Percentiles rank a stretch among this genome's conserved stretches.
Conservation (phyloP, 2,888 invertebrate species). For the Dasypolia templi region DNA sequence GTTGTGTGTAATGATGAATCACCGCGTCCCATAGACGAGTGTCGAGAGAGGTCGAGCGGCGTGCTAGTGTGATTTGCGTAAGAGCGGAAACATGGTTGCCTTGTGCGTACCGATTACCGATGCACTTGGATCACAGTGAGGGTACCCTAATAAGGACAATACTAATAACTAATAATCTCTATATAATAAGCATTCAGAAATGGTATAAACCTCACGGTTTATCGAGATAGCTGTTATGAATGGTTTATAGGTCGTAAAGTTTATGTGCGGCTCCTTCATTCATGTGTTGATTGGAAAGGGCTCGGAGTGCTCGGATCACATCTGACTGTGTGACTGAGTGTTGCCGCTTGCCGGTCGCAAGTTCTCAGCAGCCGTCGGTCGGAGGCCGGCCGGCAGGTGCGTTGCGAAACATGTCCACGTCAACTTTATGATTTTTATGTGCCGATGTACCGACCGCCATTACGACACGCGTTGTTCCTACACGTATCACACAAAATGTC, state of each 20-base stretch:
- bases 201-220: slow-evolving; percentile 50
- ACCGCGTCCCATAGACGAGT: slow-evolving; percentile 66
- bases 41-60: slow-evolving; percentile 65
- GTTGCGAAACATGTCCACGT: slow-evolving; percentile 81
- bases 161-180: slow-evolving; percentile 50
- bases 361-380: slow-evolving; percentile 59
- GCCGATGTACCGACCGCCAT: slow-evolving; percentile 80
- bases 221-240: slow-evolving; percentile 64
- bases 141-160: slow-evolving; percentile 44
- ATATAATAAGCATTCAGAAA: slow-evolving; percentile 48
- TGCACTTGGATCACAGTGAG: slow-evolving; percentile 66
- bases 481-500: slow-evolving; percentile 78
- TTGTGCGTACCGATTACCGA: slow-evolving; percentile 70
- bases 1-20: slow-evolving; percentile 69
- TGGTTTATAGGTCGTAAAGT: slow-evolving; percentile 69
- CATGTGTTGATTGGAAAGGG: slow-evolving; percentile 59
- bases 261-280: slow-evolving; percentile 56
- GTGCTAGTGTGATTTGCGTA: slow-evolving; percentile 71
- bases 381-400: slow-evolving; percentile 76
- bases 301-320: slow-evolving; percentile 50
- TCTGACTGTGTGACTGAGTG: slow-evolving; percentile 43
- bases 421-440: slow-evolving; percentile 84
- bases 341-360: slow-evolving; percentile 52
- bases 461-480: slow-evolving; percentile 78
- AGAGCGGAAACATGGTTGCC: slow-evolving; percentile 75